phyloP scores from a whole-genome alignment of 1,140 invertebrate genomes.

The Orchestia grillus region DNA sequence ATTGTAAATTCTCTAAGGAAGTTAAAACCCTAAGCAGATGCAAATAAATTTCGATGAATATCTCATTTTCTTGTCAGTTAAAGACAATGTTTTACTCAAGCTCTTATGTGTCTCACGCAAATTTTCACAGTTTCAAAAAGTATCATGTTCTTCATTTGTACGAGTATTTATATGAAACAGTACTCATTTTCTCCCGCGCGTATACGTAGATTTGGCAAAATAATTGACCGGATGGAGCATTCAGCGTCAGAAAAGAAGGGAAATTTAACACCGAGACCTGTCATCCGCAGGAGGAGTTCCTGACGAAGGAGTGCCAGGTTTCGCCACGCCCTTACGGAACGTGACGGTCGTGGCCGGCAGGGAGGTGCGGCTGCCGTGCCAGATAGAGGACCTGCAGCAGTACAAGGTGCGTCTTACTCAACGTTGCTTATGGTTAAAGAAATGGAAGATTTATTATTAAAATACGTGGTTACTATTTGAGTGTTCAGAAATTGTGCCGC shows the following conservation, averaged over 20 bases:
- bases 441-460: too few species aligned
- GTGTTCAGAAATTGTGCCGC: too few species aligned
- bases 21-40: too few species aligned
- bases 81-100: neutral
- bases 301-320: constrained; percentile 45
- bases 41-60: too few species aligned
- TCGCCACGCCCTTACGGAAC: constrained; percentile 59
- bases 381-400: constrained; percentile 62
- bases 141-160: neutral
- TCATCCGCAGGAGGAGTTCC: neutral
- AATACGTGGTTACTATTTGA: too few species aligned
- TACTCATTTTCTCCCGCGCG: neutral
- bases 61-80: neutral
- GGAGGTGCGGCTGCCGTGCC: constrained; percentile 59
- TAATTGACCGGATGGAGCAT: neutral
- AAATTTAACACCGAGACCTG: neutral
- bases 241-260: neutral
- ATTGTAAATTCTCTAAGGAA: too few species aligned
- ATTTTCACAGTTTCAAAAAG: too few species aligned
- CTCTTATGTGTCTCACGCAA: too few species aligned
- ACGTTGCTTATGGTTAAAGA: too few species aligned
- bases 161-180: neutral
- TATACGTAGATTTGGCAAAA: neutral
- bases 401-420: constrained; percentile 59
- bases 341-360: constrained; percentile 63